phyloP scores from a whole-genome alignment of 2,113 vertebrate species.

The Irena cyanogastra region DNA sequence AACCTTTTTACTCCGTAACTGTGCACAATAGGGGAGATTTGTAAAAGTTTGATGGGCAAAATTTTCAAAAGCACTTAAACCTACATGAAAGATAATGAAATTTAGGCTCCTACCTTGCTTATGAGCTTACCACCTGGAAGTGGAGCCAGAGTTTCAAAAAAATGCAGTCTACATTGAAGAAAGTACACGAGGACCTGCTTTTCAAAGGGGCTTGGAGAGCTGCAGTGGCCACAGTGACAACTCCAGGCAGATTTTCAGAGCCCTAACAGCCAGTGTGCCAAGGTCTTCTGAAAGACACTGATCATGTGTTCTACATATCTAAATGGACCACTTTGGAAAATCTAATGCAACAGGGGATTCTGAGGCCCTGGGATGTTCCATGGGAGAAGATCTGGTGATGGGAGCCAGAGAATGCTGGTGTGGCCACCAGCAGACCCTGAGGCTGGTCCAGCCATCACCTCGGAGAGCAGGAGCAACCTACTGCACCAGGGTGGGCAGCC shows the following conservation, averaged over 20 bases:
- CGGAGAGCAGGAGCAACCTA: rapidly evolving
- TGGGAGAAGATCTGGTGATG: background rate
- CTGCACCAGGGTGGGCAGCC: background rate
- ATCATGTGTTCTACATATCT: background rate
- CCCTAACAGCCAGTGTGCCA: background rate
- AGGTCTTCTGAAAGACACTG: background rate
- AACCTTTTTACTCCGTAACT: background rate
- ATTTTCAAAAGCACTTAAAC: background rate
- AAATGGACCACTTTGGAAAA: background rate
- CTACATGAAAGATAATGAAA: background rate
- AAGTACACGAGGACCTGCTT: rapidly evolving
- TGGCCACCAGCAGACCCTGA: background rate
- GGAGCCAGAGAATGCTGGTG: rapidly evolving
- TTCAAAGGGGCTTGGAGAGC: background rate
- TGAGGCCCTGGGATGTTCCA: background rate
- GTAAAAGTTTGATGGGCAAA: background rate
- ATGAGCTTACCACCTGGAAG: background rate
- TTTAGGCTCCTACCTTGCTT: background rate
- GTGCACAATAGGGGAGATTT: background rate
- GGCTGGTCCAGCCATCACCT: background rate
- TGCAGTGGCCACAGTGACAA: background rate
- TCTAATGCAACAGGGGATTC: background rate
- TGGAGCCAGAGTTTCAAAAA: background rate
- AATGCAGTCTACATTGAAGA: background rate
- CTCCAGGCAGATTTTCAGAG: background rate